A percentile compares a stretch with the other conserved stretches of the same genome.
Evolutionary conservation across 64 coral and sea anemone species (phyloP).

Genomic region (Exaiptasia diaphana): DNA sequence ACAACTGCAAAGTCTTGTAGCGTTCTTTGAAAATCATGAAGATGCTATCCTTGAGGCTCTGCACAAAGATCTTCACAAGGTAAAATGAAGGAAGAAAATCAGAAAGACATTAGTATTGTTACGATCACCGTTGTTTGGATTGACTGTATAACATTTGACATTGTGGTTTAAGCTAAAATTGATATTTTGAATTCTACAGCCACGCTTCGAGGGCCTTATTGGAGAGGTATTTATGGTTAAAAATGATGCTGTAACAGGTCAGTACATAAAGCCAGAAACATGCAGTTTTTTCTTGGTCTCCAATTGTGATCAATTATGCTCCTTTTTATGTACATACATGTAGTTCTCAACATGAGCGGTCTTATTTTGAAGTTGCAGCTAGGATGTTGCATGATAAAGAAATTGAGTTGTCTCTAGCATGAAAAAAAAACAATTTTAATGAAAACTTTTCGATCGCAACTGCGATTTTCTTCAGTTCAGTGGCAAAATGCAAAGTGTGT

Average conservation of each 20-base stretch:
- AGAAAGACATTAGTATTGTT: no score
- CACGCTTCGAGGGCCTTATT: conserved; percentile 43
- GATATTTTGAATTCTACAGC: conserved; percentile 37
- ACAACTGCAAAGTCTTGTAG: conserved; percentile 62
- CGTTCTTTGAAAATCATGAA: conserved; percentile 68
- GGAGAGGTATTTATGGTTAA: conserved; percentile 45
- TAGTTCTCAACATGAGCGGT: no score
- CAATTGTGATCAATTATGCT: background rate
- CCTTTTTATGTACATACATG: background rate
- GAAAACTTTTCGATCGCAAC: background rate
- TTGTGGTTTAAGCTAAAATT: no score
- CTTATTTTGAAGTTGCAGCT: background rate
- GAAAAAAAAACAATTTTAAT: background rate
- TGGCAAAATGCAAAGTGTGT: no score
- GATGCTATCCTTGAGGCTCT: conserved; percentile 59
- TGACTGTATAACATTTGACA: no score
- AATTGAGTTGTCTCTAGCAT: background rate
- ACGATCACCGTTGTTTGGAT: no score
- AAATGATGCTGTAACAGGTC: conserved; percentile 62
- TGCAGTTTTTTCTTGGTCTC: no score
- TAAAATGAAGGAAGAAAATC: no score
- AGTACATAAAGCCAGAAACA: no score
- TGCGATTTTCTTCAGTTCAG: no score
- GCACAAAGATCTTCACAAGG: conserved; percentile 74
- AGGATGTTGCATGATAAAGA: background rate